Evolutionary conservation across 2,888 invertebrate species (phyloP), one percentile per base, ranked within the genome.

Genomic region (Synergus umbraculus): DNA sequence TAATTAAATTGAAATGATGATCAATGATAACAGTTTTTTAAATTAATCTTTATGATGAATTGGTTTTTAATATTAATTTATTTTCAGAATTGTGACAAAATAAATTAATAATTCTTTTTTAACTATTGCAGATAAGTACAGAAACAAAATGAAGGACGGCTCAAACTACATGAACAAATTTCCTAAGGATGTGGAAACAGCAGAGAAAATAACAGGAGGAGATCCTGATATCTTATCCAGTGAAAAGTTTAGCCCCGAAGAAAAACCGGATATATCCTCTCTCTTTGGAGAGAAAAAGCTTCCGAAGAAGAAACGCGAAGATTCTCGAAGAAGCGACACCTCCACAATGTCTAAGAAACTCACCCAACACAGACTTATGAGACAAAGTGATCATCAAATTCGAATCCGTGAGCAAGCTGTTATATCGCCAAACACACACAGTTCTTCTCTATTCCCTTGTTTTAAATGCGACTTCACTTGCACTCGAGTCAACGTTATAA

Each of bases 121-220:
- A 13, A 12, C 12, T 22, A 49, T 73, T 92, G 7, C 90, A 96
- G 96, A 94, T 89, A 93, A 95, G 92, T 94, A 93, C 87, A 93
- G 95, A 87, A 93, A 94, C 22, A 96, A 95, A 90, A 94, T 94
- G 87, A 94, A 95, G 63, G 93, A 92, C 85, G 92, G 92, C 29
- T 89, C 91, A 18, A 91, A 89, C 69, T 94, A 94, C 84, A 96
- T 97, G 95, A 95, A 95, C 84, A 97, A 97, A 91, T 97, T 97
- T 92, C 96, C 96, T 0, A 94, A 94, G 69, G 97, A 97, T 92
- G 94, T 97, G 2, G 93, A 94, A 78, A 94, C 93, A 79, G 97
- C 97, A 0, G 97, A 97, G 89, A 94, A 94, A 69, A 93, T 95
- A 79, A 95, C 96, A 3, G 94, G 94, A 43, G 97, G 97, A 10